Base-by-base conservation (phyloP, 2,888 invertebrate species). In the Microplitis deprimator region DNA sequence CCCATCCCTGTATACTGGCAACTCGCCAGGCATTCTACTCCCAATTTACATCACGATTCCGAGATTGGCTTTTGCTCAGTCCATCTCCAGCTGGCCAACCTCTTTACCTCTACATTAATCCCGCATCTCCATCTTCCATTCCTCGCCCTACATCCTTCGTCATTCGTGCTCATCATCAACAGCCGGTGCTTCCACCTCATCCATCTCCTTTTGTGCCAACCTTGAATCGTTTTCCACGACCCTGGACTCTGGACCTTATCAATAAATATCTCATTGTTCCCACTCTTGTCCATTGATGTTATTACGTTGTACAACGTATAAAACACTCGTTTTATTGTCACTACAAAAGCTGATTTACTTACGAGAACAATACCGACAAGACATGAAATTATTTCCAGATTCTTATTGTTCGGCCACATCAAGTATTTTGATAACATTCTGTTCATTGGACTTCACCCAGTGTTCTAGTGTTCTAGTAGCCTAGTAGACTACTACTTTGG, bases 1-100 rank as follows among this genome's bases (percentile, higher is more conserved):
- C 13, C 50, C 10, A 29, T 29, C 13, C 13, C 50, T 2, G 50
- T 50, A 68, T 13, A 6, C 50, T 59, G 76, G 78, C 77, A 64
- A 65, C 68, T 69, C 40, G 76, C 77, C 80, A 82, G 75, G 75
- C 78, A 78, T 76, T 75, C 71, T 50, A 50, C 50, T 50, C 74
- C 17, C 76, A 80, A 80, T 81, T 82, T 79, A 78, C 78, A 81
- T 81, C 50, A 68, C 76, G 65, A 79, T 82, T 80, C 80, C 76
- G 70, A 77, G 77, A 81, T 79, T 81, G 82, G 78, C 79, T 81
- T 71, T 50, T 73, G 70, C 64, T 50, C 73, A 16, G 39, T 38
- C 73, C 38, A 20, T 38, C 20, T 62, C 16, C 38, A 16, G 5
- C 65, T 68, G 39, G 38, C 61, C 29, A 29, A 29, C 29, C 29